These are phyloP conservation scores for Periophthalmodon schlosseri DNA, from an alignment of 2,113 vertebrate species.

Conservation along the genomic window DNA sequence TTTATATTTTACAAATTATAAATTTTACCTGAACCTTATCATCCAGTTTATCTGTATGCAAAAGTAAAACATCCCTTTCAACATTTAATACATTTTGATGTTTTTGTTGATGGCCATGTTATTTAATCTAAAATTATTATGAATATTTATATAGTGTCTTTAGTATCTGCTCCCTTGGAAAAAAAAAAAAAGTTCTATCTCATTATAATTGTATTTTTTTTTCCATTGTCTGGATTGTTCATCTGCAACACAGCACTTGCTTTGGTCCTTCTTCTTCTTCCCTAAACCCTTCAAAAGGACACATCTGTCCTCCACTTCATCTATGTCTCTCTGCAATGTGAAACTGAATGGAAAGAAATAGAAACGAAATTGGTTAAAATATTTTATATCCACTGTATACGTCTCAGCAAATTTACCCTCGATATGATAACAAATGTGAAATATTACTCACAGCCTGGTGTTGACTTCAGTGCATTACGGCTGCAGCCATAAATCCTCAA, in stretches of 20 bases:
- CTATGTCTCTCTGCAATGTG: slow-evolving; percentile 12
- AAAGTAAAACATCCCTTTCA: too few relatives aligned
- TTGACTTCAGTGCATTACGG: slow-evolving; percentile 72
- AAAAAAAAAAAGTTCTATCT: too few relatives aligned
- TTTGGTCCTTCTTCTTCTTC: slow-evolving; percentile 26
- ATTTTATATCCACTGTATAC: slow-evolving; percentile 71
- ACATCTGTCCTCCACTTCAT: slow-evolving; percentile 16
- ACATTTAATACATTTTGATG: too few relatives aligned
- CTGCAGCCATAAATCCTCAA: slow-evolving; percentile 72
- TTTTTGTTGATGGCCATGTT: too few relatives aligned
- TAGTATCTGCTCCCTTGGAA: too few relatives aligned
- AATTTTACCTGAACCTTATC: too few relatives aligned
- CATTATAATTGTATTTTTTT: too few relatives aligned
- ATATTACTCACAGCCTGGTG: slow-evolving; percentile 77
- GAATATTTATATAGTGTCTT: too few relatives aligned
- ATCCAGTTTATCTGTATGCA: too few relatives aligned
- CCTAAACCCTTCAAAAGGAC: slow-evolving; percentile 51
- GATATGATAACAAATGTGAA: slow-evolving; percentile 79
- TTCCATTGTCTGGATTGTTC: background rate
- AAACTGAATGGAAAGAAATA: slow-evolving; percentile 47
- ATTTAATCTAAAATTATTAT: too few relatives aligned
- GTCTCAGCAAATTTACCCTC: slow-evolving; percentile 77
- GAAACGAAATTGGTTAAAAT: slow-evolving; percentile 68
- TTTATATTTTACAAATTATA: too few relatives aligned
- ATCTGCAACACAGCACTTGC: background rate